Percentiles rank a stretch among this genome's conserved stretches.
phyloP scores from a whole-genome alignment of 2,113 vertebrate genomes.

The Cyprinus carpio region DNA sequence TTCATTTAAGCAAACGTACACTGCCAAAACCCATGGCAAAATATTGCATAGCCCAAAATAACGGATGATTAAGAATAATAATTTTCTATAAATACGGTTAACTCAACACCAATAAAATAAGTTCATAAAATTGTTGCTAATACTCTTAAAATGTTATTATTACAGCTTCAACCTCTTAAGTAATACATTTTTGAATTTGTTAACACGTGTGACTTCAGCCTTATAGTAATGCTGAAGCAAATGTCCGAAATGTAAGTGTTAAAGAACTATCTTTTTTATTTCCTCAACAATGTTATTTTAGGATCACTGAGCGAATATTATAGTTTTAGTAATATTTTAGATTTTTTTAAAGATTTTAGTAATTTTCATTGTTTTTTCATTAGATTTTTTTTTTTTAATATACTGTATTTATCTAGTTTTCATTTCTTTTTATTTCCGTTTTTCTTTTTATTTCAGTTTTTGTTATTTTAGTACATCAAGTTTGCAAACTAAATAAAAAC shows the following conservation, averaged over 20 bases:
- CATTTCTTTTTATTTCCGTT: background rate
- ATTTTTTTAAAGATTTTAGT: too few species aligned
- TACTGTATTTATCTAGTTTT: too few species aligned
- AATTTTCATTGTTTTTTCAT: background rate
- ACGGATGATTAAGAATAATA: background rate
- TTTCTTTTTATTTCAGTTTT: too few species aligned
- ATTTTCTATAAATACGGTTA: too few species aligned
- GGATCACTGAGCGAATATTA: too few species aligned
- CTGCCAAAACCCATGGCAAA: background rate
- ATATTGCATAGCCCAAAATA: background rate
- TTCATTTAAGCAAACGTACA: slow-evolving; percentile 52
- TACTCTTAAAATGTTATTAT: background rate
- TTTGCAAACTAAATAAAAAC: background rate
- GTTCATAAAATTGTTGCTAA: background rate
- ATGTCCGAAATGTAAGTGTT: too few species aligned
- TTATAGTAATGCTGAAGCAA: background rate
- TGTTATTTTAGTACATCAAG: background rate
- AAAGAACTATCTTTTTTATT: background rate
- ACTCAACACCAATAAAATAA: background rate
- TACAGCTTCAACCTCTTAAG: background rate
- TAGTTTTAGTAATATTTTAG: too few species aligned
- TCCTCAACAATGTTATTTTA: background rate
- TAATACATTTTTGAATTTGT: background rate
- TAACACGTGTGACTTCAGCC: background rate
- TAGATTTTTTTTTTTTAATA: too few species aligned